Base-by-base conservation (phyloP, 1,140 invertebrate genomes). In the Daktulosphaira vitifoliae region DNA sequence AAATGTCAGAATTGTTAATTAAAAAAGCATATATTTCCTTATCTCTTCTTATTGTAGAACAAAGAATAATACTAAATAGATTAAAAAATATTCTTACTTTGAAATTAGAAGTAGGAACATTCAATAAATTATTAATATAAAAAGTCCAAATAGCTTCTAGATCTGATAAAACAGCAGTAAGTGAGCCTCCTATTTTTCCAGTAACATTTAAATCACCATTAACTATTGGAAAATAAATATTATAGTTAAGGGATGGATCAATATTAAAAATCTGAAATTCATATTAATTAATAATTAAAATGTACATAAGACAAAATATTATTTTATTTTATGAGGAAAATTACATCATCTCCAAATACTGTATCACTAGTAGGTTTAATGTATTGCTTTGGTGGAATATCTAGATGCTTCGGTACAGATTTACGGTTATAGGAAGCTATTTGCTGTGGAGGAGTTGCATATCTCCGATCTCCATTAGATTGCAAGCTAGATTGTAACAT, bases 141-240 rank as follows among this genome's bases (percentile, higher is more conserved):
- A 84, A 82, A 38, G 83, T 83, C 92, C 92, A 96, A 67, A 97
- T 95, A 1, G 81, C 81, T 74, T 92, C 86, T 39, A 96, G 72
- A 74, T 96, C 89, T 65, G 86, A 83, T 53, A 96, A 73, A 0
- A 94, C 84, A 7, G 88, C 81, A 37, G 84, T 85, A 44, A 96
- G 74, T 1, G 90, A 92, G 6, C 92, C 92, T 4, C 91, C 90
- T 33, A 89, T 81, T 44, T 84, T 85, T 25, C 75, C 72, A 75
- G 95, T 91, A 7, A 95, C 71, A 77, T 96, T 93, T 11, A 96
- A 80, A 69, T 90, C 88, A 2, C 92, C 92, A 70, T 90, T 78
- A 71, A 81, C 81, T 67, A 92, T 88, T 11, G 93, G 93, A 78
- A 95, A 96, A 73, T 92, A 88, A 59, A 96, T 79, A 72, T 91